Conservation (phyloP, 2,113 vertebrate genomes). For the Benitochromis conjunctus region DNA sequence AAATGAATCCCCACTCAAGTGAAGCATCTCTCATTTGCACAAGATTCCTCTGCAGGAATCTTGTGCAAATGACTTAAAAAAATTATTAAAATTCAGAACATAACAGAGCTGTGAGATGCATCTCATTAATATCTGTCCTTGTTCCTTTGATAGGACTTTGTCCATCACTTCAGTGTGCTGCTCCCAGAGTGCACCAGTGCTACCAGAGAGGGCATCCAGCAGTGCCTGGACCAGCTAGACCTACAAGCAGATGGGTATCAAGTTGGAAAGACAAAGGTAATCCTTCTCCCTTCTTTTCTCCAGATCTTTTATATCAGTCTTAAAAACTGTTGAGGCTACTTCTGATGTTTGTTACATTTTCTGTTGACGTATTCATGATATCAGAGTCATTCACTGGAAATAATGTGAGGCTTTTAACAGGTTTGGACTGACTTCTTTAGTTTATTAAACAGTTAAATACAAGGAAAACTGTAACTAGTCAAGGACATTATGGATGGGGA, state of each 20-base stretch:
- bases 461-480: background rate
- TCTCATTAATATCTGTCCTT: background rate
- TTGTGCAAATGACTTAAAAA: background rate
- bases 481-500: background rate
- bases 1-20: background rate
- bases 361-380: background rate
- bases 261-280: slow-evolving; percentile 95
- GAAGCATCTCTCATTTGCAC: too few species aligned
- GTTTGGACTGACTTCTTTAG: background rate
- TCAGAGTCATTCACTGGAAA: background rate
- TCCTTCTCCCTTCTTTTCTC: background rate
- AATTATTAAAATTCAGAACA: background rate
- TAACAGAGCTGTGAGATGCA: background rate
- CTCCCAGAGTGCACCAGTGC: slow-evolving; percentile 79
- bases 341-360: background rate
- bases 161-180: slow-evolving; percentile 88
- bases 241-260: slow-evolving; percentile 83
- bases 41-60: background rate
- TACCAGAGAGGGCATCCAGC: slow-evolving; percentile 80
- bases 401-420: background rate
- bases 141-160: slow-evolving; percentile 82
- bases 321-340: background rate
- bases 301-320: background rate
- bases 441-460: background rate
- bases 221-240: slow-evolving; percentile 82